Percentiles rank a stretch among this genome's conserved stretches.
Conservation (phyloP, 2,113 vertebrate species). For the Myodes glareolus region DNA sequence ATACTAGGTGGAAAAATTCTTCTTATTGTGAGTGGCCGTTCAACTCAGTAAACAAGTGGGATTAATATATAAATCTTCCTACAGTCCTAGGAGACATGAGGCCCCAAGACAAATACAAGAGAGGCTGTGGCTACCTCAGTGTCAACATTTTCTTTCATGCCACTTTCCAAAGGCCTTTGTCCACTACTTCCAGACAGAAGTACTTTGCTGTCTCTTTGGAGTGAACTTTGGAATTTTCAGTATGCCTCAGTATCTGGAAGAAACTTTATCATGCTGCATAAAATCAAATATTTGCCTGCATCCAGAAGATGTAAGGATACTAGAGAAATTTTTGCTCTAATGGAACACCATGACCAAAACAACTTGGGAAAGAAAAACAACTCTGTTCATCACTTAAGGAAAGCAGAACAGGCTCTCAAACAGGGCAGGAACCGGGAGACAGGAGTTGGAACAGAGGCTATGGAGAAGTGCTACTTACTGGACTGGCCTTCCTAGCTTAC, state of each 20-base stretch:
- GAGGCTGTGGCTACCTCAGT: not conserved
- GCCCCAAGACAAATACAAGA: not conserved
- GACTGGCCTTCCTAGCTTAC: not conserved
- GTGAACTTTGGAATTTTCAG: not conserved
- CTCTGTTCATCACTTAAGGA: not conserved
- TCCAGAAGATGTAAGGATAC: not conserved
- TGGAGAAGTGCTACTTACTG: not conserved
- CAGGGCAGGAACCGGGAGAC: not conserved
- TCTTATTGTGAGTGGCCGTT: not conserved
- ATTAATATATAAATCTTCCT: not conserved
- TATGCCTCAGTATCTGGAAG: not conserved
- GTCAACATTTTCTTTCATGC: not conserved
- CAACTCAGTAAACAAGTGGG: not conserved
- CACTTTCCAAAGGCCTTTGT: not conserved
- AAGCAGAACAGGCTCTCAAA: not conserved
- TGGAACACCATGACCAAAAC: not conserved
- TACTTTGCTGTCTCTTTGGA: not conserved
- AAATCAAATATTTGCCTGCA: not conserved
- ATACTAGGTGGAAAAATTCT: not conserved
- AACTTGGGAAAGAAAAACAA: not conserved
- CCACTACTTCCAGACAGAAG: not conserved
- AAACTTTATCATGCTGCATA: not conserved
- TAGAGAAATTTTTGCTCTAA: not conserved
- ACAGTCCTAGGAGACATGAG: not conserved
- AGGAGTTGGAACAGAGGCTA: not conserved